Evolutionary conservation across 2,113 vertebrate species (phyloP), one percentile per base, ranked within the genome.

Genomic region (Eretmochelys imbricata): DNA sequence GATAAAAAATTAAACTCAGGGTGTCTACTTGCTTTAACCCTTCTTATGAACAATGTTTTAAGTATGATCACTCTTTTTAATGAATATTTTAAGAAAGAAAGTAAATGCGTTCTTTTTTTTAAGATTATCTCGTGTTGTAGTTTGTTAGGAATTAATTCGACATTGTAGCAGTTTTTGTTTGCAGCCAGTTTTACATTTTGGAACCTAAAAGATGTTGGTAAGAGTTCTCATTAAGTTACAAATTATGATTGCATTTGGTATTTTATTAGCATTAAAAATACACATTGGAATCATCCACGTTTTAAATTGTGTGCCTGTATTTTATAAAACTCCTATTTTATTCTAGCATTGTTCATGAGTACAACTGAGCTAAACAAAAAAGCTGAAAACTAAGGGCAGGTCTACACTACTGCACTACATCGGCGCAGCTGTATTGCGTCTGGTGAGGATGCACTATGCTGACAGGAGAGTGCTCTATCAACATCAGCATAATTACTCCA

Each of bases 121-220:
- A 49, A 79, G 46, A 96, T 12, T 76, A 80, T 78, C 50, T 46
- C 53, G 53, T 48, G 38, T 49, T 65, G 5, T 25, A 5, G 13
- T 75, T 50, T 80, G 25, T 55, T 57, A 16, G 50, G 65, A 38
- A 48, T 88, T 72, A 65, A 79, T 48, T 53, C 13, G 38, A 27
- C 75, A 48, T 78, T 48, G 20, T 42, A 48, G 75, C 75, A 46
- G 13, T n/a, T 17, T 72, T 72, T 72, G 59, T 38, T 38, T 72
- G 17, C n/a, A 72, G n/a, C 65, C n/a, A 48, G 31, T 65, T 86
- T 49, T 91, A 19, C 38, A 46, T 87, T 87, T 49, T 53, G 90
- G 75, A 27, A 49, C 13, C 20, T 20, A 31, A 76, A 82, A 57
- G 42, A 35, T 87, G 51, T 50, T 82, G 53, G 35, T 49, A 82